These are phyloP conservation scores for Operophtera brumata DNA, from an alignment of 2,888 invertebrate species.

Conservation along the genomic window DNA sequence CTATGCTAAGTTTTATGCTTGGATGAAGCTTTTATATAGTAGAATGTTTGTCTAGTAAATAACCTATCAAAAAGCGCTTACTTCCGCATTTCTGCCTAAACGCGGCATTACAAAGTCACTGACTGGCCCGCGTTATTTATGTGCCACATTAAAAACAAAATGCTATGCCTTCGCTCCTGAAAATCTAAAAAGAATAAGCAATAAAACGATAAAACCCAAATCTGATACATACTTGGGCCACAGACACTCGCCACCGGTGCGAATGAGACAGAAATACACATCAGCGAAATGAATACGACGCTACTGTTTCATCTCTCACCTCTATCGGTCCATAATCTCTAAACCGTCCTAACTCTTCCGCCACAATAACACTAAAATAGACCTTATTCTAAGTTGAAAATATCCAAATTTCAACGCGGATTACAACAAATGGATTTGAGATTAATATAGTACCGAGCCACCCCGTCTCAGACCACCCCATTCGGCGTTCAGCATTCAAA, in stretches of 20 bases:
- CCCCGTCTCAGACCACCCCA: conserved; percentile 78
- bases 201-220: conserved; percentile 81
- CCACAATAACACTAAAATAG: conserved; percentile 59
- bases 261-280: conserved; percentile 70
- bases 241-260: conserved; percentile 72
- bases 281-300: conserved; percentile 76
- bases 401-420: conserved; percentile 66
- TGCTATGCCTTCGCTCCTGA: conserved; percentile 80
- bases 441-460: conserved; percentile 80
- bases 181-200: conserved; percentile 82
- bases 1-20: too few relatives aligned
- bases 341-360: conserved; percentile 74
- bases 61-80: conserved; percentile 57
- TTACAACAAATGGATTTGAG: conserved; percentile 80
- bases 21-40: background rate
- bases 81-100: conserved; percentile 71
- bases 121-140: conserved; percentile 75
- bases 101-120: conserved; percentile 72
- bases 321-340: conserved; percentile 76
- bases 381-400: conserved; percentile 59
- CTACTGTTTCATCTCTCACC: conserved; percentile 82
- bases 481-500: conserved; percentile 79
- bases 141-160: conserved; percentile 78
- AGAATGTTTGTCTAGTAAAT: conserved; percentile 23
- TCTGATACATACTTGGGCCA: conserved; percentile 79